Conservation (phyloP, 2,888 invertebrate species). For the Rhogogaster chlorosoma region DNA sequence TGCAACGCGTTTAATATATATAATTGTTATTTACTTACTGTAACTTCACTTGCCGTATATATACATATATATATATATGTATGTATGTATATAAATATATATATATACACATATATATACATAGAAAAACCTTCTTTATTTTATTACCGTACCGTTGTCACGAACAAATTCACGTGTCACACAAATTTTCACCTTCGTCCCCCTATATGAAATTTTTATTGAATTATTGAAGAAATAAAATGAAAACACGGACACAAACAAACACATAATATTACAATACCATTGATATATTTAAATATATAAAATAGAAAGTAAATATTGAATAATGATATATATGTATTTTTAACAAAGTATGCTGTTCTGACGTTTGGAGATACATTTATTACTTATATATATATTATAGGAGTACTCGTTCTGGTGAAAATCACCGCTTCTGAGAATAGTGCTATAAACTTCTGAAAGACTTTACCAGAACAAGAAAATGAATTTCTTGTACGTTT, state of each 20-base stretch:
- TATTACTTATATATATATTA: constrained; percentile 36
- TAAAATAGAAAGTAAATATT: constrained; percentile 57
- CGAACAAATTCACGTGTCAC: constrained; percentile 19
- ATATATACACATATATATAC: too few relatives aligned
- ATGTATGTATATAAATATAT: too few relatives aligned
- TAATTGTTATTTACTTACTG: constrained; percentile 4
- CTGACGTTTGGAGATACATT: constrained; percentile 34
- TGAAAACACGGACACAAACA: constrained; percentile 58
- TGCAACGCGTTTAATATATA: constrained; percentile 14
- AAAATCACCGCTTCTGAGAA: neutral
- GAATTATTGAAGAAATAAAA: neutral
- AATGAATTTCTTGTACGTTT: constrained; percentile 1
- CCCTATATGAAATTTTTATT: constrained; percentile 30
- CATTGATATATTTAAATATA: constrained; percentile 53
- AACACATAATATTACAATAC: constrained; percentile 57
- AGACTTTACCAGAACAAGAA: neutral
- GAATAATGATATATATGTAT: constrained; percentile 60
- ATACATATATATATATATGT: too few relatives aligned
- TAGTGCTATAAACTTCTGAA: neutral
- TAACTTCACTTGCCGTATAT: constrained; percentile 15
- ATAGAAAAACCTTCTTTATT: neutral
- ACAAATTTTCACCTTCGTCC: neutral
- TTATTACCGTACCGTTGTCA: neutral
- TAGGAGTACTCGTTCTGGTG: constrained; percentile 23
- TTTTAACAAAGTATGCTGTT: constrained; percentile 58